Evolutionary conservation across 2,888 invertebrate genomes (phyloP).

Genomic region (Polydesmus complanatus): DNA sequence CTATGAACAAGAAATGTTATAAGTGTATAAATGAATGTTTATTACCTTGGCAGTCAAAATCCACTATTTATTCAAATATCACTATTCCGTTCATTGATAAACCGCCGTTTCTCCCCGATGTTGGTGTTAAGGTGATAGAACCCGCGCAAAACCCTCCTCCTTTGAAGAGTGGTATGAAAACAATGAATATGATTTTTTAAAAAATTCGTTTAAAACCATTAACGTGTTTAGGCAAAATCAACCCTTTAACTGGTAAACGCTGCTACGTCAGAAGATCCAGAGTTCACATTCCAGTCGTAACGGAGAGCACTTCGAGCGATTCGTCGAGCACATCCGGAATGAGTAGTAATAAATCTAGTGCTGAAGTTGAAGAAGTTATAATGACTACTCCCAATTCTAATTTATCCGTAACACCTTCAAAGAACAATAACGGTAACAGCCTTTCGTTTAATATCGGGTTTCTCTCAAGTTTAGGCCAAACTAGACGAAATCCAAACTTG

Average conservation of each 20-base stretch:
- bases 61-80: not conserved
- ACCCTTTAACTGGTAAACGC: not conserved
- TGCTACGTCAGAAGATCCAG: not conserved
- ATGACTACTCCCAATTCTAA: not conserved
- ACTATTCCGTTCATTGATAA: no score
- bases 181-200: no score
- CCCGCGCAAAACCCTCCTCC: no score
- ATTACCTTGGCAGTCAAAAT: not conserved
- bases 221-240: no score
- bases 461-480: constrained; percentile 18
- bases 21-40: no score
- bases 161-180: no score
- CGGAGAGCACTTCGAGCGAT: constrained; percentile 7
- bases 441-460: constrained; percentile 18
- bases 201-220: no score
- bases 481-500: constrained; percentile 4
- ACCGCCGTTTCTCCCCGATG: no score
- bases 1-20: no score
- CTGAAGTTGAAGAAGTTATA: not conserved
- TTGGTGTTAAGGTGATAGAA: no score
- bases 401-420: not conserved
- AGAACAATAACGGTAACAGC: constrained; percentile 2
- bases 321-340: constrained; percentile 2
- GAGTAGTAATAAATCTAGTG: not conserved
- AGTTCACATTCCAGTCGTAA: not conserved